Evolutionary conservation across 2,888 invertebrate species (phyloP), one percentile per base, ranked within the genome.

Genomic region (Nasonovia ribisnigri): DNA sequence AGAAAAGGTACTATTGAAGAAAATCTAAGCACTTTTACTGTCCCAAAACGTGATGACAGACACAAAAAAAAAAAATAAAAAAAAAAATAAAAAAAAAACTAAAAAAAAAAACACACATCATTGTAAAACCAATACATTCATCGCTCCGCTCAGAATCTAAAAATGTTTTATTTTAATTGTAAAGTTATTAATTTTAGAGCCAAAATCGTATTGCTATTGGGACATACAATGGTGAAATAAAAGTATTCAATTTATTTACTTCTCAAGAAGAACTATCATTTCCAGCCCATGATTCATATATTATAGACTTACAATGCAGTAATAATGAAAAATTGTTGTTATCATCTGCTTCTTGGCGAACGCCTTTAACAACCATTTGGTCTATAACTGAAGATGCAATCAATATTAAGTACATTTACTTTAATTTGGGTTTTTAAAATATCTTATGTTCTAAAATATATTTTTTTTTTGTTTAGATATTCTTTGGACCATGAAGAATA

Each of bases 201-300:
- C 97, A 97, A 95, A 96, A 97, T 95, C 96, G 96, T 95, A 96
- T 98, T n/a, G 96, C 99, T 95, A 97, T 98, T 92, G 99, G 99
- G 89, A 98, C 99, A 5, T 98, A 98, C 95, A 97, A 97, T 77
- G 99, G 99, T 29, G 99, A 99, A 95, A 97, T 99, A 36, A 97
- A 98, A 95, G 96, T 98, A 95, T 98, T 98, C 96, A 99, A 98
- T 94, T 94, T 90, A 91, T 95, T 94, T 91, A 91, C 92, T 89
- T 94, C 94, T 26, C 95, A 97, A 94, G 98, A 99, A 95, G 98
- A 98, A 95, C 97, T 97, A 92, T 97, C 97, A 86, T 97, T 97
- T 95, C 97, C 97, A 94, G 98, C 99, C 94, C 99, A 99, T 96
- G 98, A 98, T 94, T 98, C 98, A 3, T 98, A 98, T 94, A 97